Evolutionary conservation across 2,888 invertebrate species (phyloP).

Genomic region (Notocelia uddmanniana): DNA sequence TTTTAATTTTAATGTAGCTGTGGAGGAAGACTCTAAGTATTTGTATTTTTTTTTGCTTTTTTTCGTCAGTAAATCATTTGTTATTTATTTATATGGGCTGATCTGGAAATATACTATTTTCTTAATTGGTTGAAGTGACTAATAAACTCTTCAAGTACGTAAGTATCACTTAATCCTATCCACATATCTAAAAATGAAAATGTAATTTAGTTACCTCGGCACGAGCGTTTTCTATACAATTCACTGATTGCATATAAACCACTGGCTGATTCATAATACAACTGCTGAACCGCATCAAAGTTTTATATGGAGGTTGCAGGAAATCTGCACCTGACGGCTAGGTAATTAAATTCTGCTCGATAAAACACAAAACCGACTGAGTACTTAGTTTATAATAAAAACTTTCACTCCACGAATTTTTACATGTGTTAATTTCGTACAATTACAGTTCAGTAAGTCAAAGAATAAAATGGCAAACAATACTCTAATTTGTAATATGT

Average conservation of each 20-base stretch:
- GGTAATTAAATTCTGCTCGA: not conserved
- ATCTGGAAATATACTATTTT: too few species aligned
- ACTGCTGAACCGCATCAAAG: not conserved
- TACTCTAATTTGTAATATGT: not conserved
- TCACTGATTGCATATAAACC: too few species aligned
- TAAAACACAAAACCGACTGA: not conserved
- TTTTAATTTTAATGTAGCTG: too few species aligned
- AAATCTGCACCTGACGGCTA: slow-evolving; percentile 16
- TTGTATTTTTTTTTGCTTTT: too few species aligned
- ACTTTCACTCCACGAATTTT: not conserved
- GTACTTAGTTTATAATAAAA: not conserved
- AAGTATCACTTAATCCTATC: too few species aligned
- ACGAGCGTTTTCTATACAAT: not conserved
- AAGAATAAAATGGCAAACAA: not conserved
- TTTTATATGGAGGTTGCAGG: not conserved
- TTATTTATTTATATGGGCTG: too few species aligned
- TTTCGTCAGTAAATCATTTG: too few species aligned
- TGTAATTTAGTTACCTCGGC: too few species aligned
- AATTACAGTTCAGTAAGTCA: not conserved
- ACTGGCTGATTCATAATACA: not conserved
- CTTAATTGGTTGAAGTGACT: too few species aligned
- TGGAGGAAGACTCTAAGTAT: too few species aligned
- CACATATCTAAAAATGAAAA: too few species aligned
- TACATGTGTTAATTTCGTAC: not conserved
- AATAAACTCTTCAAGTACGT: too few species aligned